Evolutionary conservation across 2,113 vertebrate species (phyloP), one percentile per base, ranked within the genome.

Genomic region (Puma concolor): DNA sequence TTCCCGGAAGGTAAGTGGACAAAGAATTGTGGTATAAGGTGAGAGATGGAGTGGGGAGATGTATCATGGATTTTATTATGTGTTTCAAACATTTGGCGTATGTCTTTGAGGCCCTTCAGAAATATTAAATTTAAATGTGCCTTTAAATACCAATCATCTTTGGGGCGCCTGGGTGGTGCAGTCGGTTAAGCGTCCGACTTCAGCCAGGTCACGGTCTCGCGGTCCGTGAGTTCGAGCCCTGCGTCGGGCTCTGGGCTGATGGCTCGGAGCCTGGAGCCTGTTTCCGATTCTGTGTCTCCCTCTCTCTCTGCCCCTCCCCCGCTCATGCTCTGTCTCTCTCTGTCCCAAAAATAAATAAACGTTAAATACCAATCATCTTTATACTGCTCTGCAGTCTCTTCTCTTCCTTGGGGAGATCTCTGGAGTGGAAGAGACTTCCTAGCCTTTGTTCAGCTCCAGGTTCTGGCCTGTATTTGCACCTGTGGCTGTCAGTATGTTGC

Each of bases 1-100:
- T 64, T 89, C 72, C 74, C 83, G 21, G 77, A 93, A 91, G 67
- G 74, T 71, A 93, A 93, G 4, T 64, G 83, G 85, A 91, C 71
- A 57, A 79, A 85, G 88, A 86, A 74, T 31, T 67, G 25, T 38
- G 5, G 33, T 63, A 0, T n/a, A 60, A 74, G 41, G 23, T 87
- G 7, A 92, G 41, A 74, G 60, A 74, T n/a, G 41, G 54, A n/a
- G 41, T 17, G 19, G 16, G 5, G 60, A 64, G 36, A 94, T 67
- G 94, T 31, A 92, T 84, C 38, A 44, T n/a, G 36, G 33, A 19
- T 80, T 89, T 80, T 85, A 48, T 60, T 80, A 74, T 25, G 12
- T 80, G 41, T 84, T 88, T 90, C 57, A 88, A 88, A 64, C 54
- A 44, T 60, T 96, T 67, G 72, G 36, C 60, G 69, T 80, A 25